A percentile compares a stretch with the other conserved stretches of the same genome.
These are phyloP conservation scores for Ptychochromis oligacanthus DNA, from an alignment of 2,113 vertebrate genomes.

Conservation along the genomic window DNA sequence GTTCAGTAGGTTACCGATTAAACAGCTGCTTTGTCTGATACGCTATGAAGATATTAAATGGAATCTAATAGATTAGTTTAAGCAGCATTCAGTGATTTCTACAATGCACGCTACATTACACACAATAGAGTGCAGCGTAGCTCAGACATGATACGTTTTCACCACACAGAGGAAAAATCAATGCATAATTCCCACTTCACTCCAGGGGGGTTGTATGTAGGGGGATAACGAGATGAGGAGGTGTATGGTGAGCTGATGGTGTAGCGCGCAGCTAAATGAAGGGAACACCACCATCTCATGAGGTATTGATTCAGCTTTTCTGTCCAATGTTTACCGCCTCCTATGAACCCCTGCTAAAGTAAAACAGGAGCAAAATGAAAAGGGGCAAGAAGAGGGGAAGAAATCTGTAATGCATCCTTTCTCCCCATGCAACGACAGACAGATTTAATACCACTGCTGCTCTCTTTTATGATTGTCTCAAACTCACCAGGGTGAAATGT, in stretches of 20 bases:
- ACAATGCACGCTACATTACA: not conserved
- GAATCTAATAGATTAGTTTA: not conserved
- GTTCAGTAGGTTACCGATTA: not conserved
- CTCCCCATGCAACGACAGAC: not conserved
- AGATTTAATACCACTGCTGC: constrained; percentile 45
- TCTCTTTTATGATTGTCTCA: not conserved
- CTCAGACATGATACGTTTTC: constrained; percentile 39
- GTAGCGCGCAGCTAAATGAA: constrained; percentile 10
- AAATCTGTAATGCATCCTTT: constrained; percentile 34
- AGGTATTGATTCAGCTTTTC: constrained; percentile 56
- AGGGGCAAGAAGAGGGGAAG: not conserved
- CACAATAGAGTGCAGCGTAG: constrained; percentile 4
- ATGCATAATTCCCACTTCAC: constrained; percentile 64
- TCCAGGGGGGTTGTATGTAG: not conserved
- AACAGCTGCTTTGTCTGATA: not conserved
- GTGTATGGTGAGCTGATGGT: constrained; percentile 27
- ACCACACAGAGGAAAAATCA: constrained; percentile 43
- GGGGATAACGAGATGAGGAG: constrained; percentile 19
- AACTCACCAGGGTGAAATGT: constrained; percentile 10
- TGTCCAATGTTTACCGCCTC: constrained; percentile 23
- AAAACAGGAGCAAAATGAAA: constrained; percentile 8
- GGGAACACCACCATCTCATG: constrained; percentile 24
- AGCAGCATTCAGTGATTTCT: not conserved
- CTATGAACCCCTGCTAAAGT: constrained; percentile 6
- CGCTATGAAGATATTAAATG: not conserved